Conservation (phyloP, 2,797 vertebrate species). For the Enteromius paludinosus region DNA sequence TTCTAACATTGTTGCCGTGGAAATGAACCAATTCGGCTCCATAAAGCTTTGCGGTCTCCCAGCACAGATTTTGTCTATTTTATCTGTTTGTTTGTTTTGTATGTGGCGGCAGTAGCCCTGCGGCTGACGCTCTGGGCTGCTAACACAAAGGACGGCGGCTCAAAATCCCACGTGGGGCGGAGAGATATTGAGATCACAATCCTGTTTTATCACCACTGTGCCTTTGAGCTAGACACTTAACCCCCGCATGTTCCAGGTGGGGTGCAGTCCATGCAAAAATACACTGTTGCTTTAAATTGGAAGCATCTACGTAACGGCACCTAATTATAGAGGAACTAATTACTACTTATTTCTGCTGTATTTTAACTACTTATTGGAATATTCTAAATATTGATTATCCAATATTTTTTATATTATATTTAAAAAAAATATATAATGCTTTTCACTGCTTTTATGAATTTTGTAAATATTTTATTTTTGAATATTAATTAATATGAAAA, state of each 20-base stretch:
- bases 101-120: not conserved
- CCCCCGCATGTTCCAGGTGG: not conserved
- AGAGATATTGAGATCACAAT: slow-evolving; percentile 14
- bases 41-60: slow-evolving; percentile 29
- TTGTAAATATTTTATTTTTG: no score
- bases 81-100: slow-evolving; percentile 24
- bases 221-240: slow-evolving; percentile 13
- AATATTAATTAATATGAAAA: not conserved
- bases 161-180: not conserved
- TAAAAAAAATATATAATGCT: no score
- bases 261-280: not conserved
- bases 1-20: slow-evolving; percentile 21
- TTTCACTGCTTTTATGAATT: no score
- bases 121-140: not conserved
- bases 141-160: slow-evolving; percentile 1
- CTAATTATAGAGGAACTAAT: not conserved
- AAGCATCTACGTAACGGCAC: not conserved
- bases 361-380: not conserved
- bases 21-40: slow-evolving; percentile 1
- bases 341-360: not conserved
- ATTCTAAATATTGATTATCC: not conserved
- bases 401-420: no score
- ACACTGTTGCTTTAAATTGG: not conserved
- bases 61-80: slow-evolving; percentile 19
- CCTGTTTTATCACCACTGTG: slow-evolving; percentile 23